phyloP scores from a whole-genome alignment of 2,888 invertebrate genomes.

The Masnerella sp. region DNA sequence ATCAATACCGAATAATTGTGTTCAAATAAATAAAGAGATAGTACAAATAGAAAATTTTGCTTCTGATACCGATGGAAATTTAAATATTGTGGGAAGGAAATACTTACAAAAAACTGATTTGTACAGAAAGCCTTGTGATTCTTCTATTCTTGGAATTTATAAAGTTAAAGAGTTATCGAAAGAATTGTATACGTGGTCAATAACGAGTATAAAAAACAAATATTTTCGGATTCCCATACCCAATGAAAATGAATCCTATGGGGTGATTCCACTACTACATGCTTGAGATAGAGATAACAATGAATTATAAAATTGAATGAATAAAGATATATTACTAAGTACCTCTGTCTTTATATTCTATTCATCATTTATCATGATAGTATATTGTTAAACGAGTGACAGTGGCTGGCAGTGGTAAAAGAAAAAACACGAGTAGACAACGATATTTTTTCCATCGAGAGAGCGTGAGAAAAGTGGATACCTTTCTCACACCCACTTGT shows the following conservation, averaged over 20 bases:
- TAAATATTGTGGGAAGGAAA: constrained; percentile 7
- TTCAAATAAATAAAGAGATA: background rate
- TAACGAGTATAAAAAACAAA: background rate
- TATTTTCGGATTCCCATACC: constrained; percentile 7
- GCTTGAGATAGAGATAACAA: no score
- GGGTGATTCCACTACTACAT: background rate
- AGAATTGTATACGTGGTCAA: background rate
- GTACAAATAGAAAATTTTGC: constrained; percentile 12
- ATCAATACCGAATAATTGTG: constrained; percentile 1
- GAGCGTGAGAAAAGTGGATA: no score
- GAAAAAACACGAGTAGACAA: no score
- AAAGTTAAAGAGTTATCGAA: constrained; percentile 10
- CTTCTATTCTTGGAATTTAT: background rate
- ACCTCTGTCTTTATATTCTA: no score
- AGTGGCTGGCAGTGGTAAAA: no score
- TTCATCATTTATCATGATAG: no score
- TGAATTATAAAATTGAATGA: no score
- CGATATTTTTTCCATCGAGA: no score
- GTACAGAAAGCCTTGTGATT: background rate
- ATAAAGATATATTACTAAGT: no score
- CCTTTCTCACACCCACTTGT: no score
- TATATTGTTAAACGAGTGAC: no score
- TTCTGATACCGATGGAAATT: background rate
- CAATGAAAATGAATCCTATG: background rate
- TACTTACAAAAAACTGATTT: background rate